Evolutionary conservation across 2,797 vertebrate genomes (phyloP), one percentile per base, ranked within the genome.

Genomic region (Channallabes apus): DNA sequence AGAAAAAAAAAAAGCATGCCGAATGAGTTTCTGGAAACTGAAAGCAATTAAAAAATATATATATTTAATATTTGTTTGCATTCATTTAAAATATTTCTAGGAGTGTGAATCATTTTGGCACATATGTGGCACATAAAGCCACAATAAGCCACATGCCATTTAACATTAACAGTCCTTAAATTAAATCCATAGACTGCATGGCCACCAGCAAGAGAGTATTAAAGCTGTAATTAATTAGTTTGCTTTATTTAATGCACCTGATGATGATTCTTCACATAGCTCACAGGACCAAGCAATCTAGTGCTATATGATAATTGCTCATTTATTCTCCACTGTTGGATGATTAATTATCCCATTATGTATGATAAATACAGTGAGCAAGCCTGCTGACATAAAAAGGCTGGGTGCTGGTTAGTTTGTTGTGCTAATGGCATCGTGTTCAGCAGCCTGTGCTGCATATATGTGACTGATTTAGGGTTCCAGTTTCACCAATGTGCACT

Each of bases 381-480:
- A 20, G 38, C 56, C 22, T n/a, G 32, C 24, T 85, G 46, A 17
- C 7, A 27, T 80, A 35, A 38, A 80, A 83, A 38, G 15, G 4
- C 35, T 69, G 18, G 68, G 12, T 69, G 69, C 62, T 85, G 32
- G 69, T 67, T 76, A 82, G 77, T 18, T 69, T 61, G 65, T 51
- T 80, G 54, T 80, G 82, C 67, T 77, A 87, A 87, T 72, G 80
- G 35, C 14, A 80, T 29, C 75, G 35, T 75, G 80, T 64, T 81
- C 59, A 27, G 24, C 38, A 51, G 81, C 35, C 75, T 71, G 24
- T 58, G 71, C 84, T 87, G 82, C 76, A 35, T 82, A 82, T 77
- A 73, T 61, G 67, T 64, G 24, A n/a, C 14, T 80, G 78, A 67
- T 83, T 84, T 67, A 82, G 69, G 82, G 12, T 75, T 82, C 85